phyloP scores from a whole-genome alignment of 2,888 invertebrate genomes.

The Lutraria lutraria region DNA sequence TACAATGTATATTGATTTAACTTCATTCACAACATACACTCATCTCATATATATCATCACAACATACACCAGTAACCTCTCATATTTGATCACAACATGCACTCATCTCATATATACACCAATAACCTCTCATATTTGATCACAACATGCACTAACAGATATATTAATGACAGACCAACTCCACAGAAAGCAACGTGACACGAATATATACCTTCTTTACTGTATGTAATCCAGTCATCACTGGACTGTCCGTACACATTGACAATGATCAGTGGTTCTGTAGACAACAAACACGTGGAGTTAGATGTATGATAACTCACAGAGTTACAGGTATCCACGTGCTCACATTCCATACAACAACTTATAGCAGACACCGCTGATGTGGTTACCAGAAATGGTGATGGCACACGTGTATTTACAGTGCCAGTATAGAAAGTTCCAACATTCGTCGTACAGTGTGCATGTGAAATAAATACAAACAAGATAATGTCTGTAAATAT shows the following conservation, averaged over 20 bases:
- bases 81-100: too few species aligned
- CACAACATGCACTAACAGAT: too few species aligned
- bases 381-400: background rate
- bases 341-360: constrained; percentile 12
- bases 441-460: background rate
- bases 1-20: too few species aligned
- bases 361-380: background rate
- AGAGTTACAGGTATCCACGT: background rate
- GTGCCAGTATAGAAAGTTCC: background rate
- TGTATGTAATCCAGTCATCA: background rate
- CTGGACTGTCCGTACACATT: constrained; percentile 9
- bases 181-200: too few species aligned
- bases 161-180: too few species aligned
- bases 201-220: constrained; percentile 9
- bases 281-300: background rate
- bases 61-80: too few species aligned
- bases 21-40: too few species aligned
- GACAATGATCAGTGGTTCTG: background rate
- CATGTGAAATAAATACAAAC: background rate
- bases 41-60: too few species aligned
- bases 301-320: background rate
- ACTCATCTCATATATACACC: too few species aligned
- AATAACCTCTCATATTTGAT: too few species aligned
- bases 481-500: background rate
- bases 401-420: background rate